These are phyloP conservation scores for Acrocephalus arundinaceus DNA, from an alignment of 2,113 vertebrate species.

Conservation along the genomic window DNA sequence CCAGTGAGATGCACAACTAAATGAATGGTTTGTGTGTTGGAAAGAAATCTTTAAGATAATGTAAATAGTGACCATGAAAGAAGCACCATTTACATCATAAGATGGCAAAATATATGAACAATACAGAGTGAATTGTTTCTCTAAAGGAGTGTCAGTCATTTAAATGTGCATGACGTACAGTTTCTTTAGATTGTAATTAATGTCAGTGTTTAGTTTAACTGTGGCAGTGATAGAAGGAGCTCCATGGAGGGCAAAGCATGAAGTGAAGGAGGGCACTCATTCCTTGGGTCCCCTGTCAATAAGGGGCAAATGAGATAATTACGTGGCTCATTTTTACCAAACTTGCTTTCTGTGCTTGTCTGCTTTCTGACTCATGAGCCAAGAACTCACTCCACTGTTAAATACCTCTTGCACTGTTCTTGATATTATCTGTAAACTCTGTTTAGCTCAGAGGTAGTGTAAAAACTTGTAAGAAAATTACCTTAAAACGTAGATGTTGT, in stretches of 20 bases:
- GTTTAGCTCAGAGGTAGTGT: not conserved
- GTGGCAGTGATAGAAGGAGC: not conserved
- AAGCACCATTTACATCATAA: not conserved
- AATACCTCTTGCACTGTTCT: not conserved
- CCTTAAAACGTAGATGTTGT: not conserved
- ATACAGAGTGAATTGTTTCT: not conserved
- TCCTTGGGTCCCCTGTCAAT: not conserved
- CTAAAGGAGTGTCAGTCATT: not conserved
- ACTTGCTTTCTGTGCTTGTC: not conserved
- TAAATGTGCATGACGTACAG: not conserved
- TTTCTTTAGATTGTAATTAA: not conserved
- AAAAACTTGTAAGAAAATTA: not conserved
- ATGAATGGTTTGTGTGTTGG: not conserved
- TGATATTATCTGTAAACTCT: not conserved
- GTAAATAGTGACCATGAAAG: not conserved
- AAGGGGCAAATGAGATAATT: not conserved
- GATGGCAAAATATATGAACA: not conserved
- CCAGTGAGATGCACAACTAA: constrained; percentile 29
- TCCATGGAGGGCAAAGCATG: not conserved
- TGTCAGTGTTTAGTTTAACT: not conserved
- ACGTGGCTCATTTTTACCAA: not conserved
- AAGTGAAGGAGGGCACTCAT: not conserved
- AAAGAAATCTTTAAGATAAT: not conserved
- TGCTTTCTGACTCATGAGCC: not conserved
- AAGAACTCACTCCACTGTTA: not conserved